These are phyloP conservation scores for Myotis vivesi DNA, from an alignment of 2,797 vertebrate species.

Conservation along the genomic window DNA sequence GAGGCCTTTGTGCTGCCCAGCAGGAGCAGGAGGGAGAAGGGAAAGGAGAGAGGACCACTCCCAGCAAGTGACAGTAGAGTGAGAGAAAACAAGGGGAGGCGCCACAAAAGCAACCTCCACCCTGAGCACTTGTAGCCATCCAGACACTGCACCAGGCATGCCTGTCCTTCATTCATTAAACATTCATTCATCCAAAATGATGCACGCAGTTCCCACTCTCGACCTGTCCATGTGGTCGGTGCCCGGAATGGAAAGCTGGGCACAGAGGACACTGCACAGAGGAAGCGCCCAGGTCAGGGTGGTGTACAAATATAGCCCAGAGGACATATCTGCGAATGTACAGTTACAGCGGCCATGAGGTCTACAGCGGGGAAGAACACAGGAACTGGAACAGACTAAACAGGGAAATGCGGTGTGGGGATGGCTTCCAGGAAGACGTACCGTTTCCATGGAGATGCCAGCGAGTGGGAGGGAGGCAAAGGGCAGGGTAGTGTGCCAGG, in stretches of 20 bases:
- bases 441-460: background rate
- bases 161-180: background rate
- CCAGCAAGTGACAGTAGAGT: background rate
- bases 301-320: background rate
- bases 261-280: background rate
- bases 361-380: background rate
- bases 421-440: background rate
- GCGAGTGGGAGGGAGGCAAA: background rate
- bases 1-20: background rate
- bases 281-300: background rate
- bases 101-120: background rate
- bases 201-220: background rate
- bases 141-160: background rate
- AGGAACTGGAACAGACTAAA: background rate
- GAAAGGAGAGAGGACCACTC: background rate
- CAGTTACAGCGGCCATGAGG: background rate
- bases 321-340: background rate
- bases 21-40: background rate
- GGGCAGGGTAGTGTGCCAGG: rapidly evolving
- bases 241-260: background rate
- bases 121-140: background rate
- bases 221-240: background rate
- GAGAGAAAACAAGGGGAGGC: background rate
- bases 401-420: background rate
- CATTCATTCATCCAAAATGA: background rate